Evolutionary conservation across 2,113 vertebrate genomes (phyloP), one percentile per base, ranked within the genome.

Genomic region (Acinonyx jubatus): DNA sequence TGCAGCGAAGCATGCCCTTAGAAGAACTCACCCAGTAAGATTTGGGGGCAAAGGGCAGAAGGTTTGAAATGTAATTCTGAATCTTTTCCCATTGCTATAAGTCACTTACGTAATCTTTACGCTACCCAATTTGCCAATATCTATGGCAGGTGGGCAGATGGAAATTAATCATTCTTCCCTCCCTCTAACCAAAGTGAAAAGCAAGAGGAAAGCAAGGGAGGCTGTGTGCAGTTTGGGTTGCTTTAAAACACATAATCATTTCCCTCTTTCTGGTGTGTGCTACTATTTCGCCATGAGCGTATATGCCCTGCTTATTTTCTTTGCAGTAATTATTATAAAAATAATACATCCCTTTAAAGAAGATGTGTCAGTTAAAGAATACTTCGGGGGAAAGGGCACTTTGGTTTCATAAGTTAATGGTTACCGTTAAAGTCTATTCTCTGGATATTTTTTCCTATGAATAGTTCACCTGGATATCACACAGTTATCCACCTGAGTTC

Each of bases 1-100:
- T 10, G 23, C 0, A 0, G 5, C 31, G 16, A 55, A 6, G 12
- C 4, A 2, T 21, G 7, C 57, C 33, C 27, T 6, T 15, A 0
- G 31, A 27, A n/a, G 61, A 87, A 38, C 1, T 41, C 21, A 1
- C 5, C 19, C 29, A 52, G 0, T 50, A 63, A 50, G 55, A 71
- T 57, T 4, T 48, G 2, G 23, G 41, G 78, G 48, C 52, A 6
- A 18, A 71, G 55, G 41, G 18, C 7, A 50, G 57, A 38, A 8
- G 23, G 27, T n/a, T 21, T 55, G 63, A 52, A 36, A 38, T 55
- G 19, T 10, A 31, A 27, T 38, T 90, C 15, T 33, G 66, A 3
- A 57, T 3, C 9, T 48, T 48, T 55, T 93, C 61, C 23, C 4
- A 13, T 65, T 33, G 57, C 63, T 78, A 45, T 33, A 4, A 10